Percentiles rank a stretch among this genome's conserved stretches.
Conservation (phyloP, 1,140 invertebrate genomes). For the Drosophila micromelanica region DNA sequence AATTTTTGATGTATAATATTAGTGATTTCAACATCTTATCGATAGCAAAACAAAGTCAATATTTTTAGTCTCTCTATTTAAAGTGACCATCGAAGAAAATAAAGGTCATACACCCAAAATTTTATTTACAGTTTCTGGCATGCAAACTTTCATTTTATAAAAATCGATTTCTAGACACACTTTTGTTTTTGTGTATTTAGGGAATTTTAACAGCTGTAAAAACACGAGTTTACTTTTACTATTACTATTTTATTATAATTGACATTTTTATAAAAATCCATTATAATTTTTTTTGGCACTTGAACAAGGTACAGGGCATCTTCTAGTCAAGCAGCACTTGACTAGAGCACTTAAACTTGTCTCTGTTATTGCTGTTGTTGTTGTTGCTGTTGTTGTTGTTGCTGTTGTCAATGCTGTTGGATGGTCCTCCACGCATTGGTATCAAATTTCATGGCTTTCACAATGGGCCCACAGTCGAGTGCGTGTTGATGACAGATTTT, state of each 20-base stretch:
- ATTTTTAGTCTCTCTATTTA: too few species aligned
- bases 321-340: conserved; percentile 14
- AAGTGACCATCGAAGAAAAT: too few species aligned
- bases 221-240: background rate
- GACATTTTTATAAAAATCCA: too few species aligned
- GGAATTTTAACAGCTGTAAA: background rate
- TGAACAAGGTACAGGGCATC: conserved; percentile 1
- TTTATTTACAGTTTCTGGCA: too few species aligned
- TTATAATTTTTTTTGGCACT: background rate
- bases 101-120: too few species aligned
- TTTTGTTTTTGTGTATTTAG: background rate
- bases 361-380: background rate
- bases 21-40: too few species aligned
- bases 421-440: conserved; percentile 67
- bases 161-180: too few species aligned
- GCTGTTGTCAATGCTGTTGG: conserved; percentile 25
- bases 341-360: conserved; percentile 1
- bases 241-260: too few species aligned
- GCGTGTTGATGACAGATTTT: conserved; percentile 80
- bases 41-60: background rate
- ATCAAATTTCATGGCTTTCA: conserved; percentile 79
- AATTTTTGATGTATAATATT: too few species aligned
- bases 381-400: conserved; percentile 17
- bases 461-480: conserved; percentile 58
- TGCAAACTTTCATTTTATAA: background rate